These are phyloP conservation scores for Amblyraja radiata DNA, from an alignment of 2,797 vertebrate species.

Conservation along the genomic window DNA sequence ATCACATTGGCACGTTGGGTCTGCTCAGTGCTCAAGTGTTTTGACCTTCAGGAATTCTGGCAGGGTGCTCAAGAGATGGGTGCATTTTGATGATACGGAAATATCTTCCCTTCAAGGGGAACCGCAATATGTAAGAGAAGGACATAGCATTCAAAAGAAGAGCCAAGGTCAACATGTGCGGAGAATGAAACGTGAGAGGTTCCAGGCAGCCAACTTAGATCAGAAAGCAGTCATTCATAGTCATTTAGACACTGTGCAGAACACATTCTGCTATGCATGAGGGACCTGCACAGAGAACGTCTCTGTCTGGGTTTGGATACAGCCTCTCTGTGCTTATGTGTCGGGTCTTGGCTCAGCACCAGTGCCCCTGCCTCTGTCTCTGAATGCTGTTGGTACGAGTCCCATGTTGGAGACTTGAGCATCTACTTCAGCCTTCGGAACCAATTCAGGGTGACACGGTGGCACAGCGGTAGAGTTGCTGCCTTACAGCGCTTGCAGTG, in stretches of 20 bases:
- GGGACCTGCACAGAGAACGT: not conserved
- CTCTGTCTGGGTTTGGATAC: not conserved
- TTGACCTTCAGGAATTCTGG: not conserved
- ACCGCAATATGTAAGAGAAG: not conserved
- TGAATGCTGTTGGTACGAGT: not conserved
- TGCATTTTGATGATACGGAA: not conserved
- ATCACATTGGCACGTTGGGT: not conserved
- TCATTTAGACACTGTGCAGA: not conserved
- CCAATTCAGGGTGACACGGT: too few species aligned
- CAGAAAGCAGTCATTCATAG: not conserved
- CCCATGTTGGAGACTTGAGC: not conserved
- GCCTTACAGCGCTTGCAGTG: too few species aligned
- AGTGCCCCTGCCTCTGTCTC: not conserved
- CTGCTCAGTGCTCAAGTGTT: not conserved
- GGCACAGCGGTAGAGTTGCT: too few species aligned
- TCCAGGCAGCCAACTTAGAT: not conserved
- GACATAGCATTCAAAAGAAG: not conserved
- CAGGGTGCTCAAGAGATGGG: not conserved
- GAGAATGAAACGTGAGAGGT: not conserved
- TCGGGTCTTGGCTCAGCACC: not conserved
- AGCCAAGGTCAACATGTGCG: not conserved
- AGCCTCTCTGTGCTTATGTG: not conserved
- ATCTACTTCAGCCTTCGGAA: not conserved
- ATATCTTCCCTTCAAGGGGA: not conserved
- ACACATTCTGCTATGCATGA: not conserved